Percentiles rank a stretch among this genome's conserved stretches.
Conservation (phyloP, 2,113 vertebrate species). For the Periophthalmus modestus region DNA sequence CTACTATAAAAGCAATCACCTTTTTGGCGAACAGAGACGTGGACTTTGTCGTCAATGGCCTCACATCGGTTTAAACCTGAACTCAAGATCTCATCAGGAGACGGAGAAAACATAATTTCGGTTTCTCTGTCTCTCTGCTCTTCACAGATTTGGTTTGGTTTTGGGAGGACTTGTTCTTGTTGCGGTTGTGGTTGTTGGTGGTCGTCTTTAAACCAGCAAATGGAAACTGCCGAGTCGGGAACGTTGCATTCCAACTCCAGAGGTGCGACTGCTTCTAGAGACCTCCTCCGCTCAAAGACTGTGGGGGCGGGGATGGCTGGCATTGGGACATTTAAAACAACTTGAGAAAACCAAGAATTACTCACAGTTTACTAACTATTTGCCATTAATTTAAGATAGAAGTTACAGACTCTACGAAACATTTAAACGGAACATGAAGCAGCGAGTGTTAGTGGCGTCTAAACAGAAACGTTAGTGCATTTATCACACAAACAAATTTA, state of each 20-base stretch:
- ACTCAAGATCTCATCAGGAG: slow-evolving; percentile 68
- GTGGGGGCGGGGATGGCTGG: slow-evolving; percentile 70
- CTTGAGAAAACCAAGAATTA: slow-evolving; percentile 66
- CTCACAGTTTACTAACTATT: slow-evolving; percentile 48
- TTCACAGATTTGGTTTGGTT: slow-evolving; percentile 59
- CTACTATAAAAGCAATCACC: slow-evolving; percentile 69
- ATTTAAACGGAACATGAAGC: slow-evolving; percentile 62
- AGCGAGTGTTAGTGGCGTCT: slow-evolving; percentile 65
- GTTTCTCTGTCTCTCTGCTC: slow-evolving; percentile 62
- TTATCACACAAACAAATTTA: slow-evolving; percentile 46
- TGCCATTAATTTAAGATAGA: slow-evolving; percentile 44
- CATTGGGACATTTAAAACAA: slow-evolving; percentile 68
- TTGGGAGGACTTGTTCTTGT: slow-evolving; percentile 47
- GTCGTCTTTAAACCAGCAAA: slow-evolving; percentile 75
- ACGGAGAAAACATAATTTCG: slow-evolving; percentile 66
- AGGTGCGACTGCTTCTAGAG: slow-evolving; percentile 67
- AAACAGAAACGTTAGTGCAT: slow-evolving; percentile 61
- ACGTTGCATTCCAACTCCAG: slow-evolving; percentile 77
- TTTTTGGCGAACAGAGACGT: slow-evolving; percentile 76
- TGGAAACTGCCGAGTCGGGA: slow-evolving; percentile 68
- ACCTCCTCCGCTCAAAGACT: slow-evolving; percentile 71
- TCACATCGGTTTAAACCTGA: slow-evolving; percentile 76
- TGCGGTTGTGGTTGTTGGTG: slow-evolving; percentile 49
- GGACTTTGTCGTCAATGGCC: slow-evolving; percentile 70
- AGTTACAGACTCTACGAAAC: slow-evolving; percentile 38